Conservation (phyloP, 2,888 invertebrate species). For the Drosophila mimetica region DNA sequence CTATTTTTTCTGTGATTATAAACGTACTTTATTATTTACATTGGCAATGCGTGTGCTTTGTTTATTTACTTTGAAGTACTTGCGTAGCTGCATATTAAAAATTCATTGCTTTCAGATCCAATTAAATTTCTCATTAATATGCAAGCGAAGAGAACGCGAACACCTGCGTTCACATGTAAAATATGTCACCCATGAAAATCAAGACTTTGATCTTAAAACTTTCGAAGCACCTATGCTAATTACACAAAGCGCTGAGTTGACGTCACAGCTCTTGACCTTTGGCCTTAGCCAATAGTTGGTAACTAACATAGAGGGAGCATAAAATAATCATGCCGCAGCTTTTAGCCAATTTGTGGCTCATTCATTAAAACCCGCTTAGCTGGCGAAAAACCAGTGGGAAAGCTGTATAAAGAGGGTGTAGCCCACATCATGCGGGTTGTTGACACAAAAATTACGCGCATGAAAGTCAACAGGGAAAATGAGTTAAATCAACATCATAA, state of each 20-base stretch:
- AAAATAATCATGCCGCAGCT: constrained; percentile 21
- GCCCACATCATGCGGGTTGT: constrained; percentile 50
- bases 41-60: constrained; percentile 24
- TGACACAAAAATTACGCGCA: constrained; percentile 76
- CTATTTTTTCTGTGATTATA: neutral
- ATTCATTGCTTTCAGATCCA: constrained; percentile 72
- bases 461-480: constrained; percentile 72
- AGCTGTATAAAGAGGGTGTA: constrained; percentile 3
- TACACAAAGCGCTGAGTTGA: constrained; percentile 14
- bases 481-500: constrained; percentile 65
- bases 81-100: constrained; percentile 65
- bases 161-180: constrained; percentile 38
- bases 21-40: constrained; percentile 12
- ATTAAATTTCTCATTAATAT: constrained; percentile 76
- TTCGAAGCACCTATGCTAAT: constrained; percentile 15
- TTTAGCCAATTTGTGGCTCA: constrained; percentile 58
- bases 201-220: constrained; percentile 43
- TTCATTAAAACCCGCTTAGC: constrained; percentile 76
- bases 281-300: constrained; percentile 23
- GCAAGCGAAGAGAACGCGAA: constrained; percentile 50
- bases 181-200: constrained; percentile 4
- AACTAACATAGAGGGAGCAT: too few species aligned
- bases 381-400: constrained; percentile 49
- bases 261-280: constrained; percentile 54
- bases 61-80: constrained; percentile 60